Evolutionary conservation across 2,797 vertebrate genomes (phyloP).

Genomic region (Anguilla megastoma): DNA sequence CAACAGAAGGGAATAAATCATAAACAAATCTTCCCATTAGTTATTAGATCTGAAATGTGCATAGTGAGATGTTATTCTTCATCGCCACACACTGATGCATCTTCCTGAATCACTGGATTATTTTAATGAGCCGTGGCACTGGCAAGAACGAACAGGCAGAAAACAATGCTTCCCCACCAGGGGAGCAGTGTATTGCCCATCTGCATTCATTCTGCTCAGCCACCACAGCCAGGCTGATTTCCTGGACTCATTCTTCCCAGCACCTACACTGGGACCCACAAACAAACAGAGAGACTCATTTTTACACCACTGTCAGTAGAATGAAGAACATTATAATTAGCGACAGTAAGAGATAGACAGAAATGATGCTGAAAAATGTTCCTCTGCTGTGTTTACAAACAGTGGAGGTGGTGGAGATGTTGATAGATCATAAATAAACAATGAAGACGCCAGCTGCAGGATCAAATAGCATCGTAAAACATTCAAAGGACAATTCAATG

Average conservation of each 20-base stretch:
- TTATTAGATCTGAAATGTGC: background rate
- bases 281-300: constrained; percentile 10
- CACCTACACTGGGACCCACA: constrained; percentile 9
- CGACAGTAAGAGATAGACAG: background rate
- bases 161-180: background rate
- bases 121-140: constrained; percentile 23
- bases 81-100: background rate
- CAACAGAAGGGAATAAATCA: background rate
- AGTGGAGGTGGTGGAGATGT: background rate
- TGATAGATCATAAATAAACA: constrained; percentile 16
- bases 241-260: constrained; percentile 11
- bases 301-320: background rate
- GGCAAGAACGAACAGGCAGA: background rate
- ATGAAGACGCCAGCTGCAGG: constrained; percentile 22
- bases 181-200: constrained; percentile 18
- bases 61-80: background rate
- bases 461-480: constrained; percentile 9
- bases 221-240: constrained; percentile 11
- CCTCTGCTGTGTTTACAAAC: background rate
- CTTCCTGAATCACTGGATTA: background rate
- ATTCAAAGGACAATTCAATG: constrained; percentile 21
- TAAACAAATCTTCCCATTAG: background rate
- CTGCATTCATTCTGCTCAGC: constrained; percentile 20
- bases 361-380: constrained; percentile 10
- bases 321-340: constrained; percentile 24